phyloP scores from a whole-genome alignment of 2,888 invertebrate genomes.

The Heteromurus nitidus region DNA sequence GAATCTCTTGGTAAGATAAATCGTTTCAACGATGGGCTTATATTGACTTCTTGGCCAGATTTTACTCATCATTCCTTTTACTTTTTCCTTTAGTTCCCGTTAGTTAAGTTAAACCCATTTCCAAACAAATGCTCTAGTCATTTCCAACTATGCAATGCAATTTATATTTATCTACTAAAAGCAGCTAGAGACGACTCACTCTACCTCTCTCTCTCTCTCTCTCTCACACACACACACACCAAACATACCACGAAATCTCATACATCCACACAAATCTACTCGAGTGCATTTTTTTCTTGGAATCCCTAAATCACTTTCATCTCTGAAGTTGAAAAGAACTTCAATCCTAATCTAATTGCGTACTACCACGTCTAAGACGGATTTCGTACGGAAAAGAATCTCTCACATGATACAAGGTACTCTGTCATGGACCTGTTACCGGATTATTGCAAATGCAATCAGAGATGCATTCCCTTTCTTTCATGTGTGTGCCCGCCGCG shows the following conservation, averaged over 20 bases:
- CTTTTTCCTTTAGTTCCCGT: too few relatives aligned
- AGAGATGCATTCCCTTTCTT: slow-evolving; percentile 10
- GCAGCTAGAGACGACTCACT: too few relatives aligned
- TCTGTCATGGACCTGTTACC: background rate
- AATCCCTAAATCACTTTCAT: slow-evolving; percentile 42
- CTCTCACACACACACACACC: background rate
- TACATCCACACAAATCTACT: background rate
- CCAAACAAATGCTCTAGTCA: slow-evolving; percentile 29
- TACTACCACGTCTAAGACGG: background rate
- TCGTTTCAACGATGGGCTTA: slow-evolving; percentile 11
- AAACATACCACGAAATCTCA: background rate
- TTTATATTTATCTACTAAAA: background rate
- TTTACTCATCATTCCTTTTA: slow-evolving; percentile 7
- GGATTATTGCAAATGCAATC: slow-evolving; percentile 11
- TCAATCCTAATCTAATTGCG: slow-evolving; percentile 58
- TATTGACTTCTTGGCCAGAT: slow-evolving; percentile 30
- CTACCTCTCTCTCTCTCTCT: too few relatives aligned
- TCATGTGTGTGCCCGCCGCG: too few relatives aligned
- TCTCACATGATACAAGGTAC: too few relatives aligned
- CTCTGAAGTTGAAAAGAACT: slow-evolving; percentile 15
- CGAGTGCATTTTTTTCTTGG: slow-evolving; percentile 9
- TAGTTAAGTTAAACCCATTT: slow-evolving; percentile 20
- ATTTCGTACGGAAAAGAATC: background rate
- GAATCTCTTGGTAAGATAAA: slow-evolving; percentile 18
- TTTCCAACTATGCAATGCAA: background rate